These are phyloP conservation scores for Myzus persicae DNA, from an alignment of 1,140 invertebrate genomes.

Conservation along the genomic window DNA sequence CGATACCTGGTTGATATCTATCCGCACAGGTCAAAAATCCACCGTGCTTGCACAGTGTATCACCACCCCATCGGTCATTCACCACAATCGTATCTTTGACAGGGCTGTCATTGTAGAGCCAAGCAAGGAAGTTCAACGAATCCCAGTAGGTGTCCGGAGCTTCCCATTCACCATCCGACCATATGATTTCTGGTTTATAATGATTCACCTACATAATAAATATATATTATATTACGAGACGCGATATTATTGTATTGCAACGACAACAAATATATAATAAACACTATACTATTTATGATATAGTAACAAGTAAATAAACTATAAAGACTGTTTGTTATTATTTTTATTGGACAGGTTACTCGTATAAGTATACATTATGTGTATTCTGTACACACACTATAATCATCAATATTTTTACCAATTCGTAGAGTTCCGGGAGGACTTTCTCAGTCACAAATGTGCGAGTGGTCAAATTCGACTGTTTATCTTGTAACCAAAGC, in stretches of 20 bases:
- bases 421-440: conserved; percentile 77
- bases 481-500: conserved; percentile 79
- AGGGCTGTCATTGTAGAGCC: conserved; percentile 95
- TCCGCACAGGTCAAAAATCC: conserved; percentile 86
- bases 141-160: conserved; percentile 82
- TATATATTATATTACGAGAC: neutral
- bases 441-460: conserved; percentile 75
- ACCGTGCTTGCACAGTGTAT: conserved; percentile 84
- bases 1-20: conserved; percentile 83
- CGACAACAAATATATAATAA: no score
- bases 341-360: no score
- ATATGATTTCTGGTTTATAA: conserved; percentile 89
- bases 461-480: conserved; percentile 72
- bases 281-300: neutral
- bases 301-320: no score
- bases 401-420: conserved; percentile 66
- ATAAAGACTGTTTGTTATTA: no score
- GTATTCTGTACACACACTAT: no score
- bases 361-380: neutral
- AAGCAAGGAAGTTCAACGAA: conserved; percentile 82
- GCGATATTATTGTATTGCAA: neutral
- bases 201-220: conserved; percentile 66
- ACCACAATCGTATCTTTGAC: conserved; percentile 87
- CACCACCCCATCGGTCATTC: conserved; percentile 78
- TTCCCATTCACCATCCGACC: conserved; percentile 95